Evolutionary conservation across 2,797 vertebrate species (phyloP), one percentile per base, ranked within the genome.

Genomic region (Pygocentrus nattereri): DNA sequence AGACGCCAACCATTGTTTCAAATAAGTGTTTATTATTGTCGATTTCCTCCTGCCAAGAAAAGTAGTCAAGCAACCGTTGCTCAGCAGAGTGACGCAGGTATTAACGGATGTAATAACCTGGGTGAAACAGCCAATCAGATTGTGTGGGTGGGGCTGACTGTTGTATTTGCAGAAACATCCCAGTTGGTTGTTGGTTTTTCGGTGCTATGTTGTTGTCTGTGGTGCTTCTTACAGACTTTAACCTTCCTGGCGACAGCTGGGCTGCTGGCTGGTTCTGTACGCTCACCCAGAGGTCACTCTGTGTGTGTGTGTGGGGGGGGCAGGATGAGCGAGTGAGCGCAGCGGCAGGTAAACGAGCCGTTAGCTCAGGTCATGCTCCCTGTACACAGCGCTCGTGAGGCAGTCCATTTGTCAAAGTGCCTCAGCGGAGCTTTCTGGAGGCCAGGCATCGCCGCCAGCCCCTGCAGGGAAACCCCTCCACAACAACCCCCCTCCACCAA

Each of bases 341-440:
- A 86, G 92, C 88, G 89, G 91, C 93, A 93, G 93, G 93, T 94
- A 94, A 94, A 94, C 92, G 93, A 94, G 92, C 91, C 92, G 83
- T 93, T 92, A 93, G 93, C 89, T 85, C 90, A 87, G 91, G 88
- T 89, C 85, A 81, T 76, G 87, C 90, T 92, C 91, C 92, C 92
- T 88, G 85, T 88, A 91, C 87, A 82, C 84, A 84, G 88, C 85
- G 87, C 91, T 87, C 87, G 89, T 93, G 94, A 94, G 93, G 88
- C 89, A 94, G 91, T 93, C 92, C 93, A 94, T 95, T 94, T 95
- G 92, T 95, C 93, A 95, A 93, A 92, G 78, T 86, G 85, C 90
- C 92, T 90, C 87, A 82, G 52, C 15, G 79, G 86, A 87, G 86
- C 83, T 89, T 67, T 80, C 89, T 85, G 84, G 91, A 91, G 93